Evolutionary conservation across 2,113 vertebrate genomes (phyloP), one percentile per base, ranked within the genome.

Genomic region (Furnarius figulus): DNA sequence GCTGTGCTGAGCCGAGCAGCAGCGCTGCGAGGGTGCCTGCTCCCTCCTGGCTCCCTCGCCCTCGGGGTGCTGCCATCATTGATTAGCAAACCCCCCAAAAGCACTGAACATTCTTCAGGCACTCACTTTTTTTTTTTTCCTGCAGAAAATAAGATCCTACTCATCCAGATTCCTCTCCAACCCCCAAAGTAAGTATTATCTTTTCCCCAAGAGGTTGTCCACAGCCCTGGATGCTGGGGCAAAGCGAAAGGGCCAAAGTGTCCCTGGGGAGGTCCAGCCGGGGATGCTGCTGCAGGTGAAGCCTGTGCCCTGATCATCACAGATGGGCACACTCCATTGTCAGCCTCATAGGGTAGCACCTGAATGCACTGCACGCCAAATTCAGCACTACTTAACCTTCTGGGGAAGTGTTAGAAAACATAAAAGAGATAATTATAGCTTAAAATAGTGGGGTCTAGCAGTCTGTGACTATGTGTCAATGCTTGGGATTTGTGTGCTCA

Each of bases 11-110:
- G 50, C 56, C 2, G 8, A 47, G 81, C 11, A 0, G 35, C 23
- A 1, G 18, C 24, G 65, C 84, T 20, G 59, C 0, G 5, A 55
- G 80, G 37, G 59, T 74, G 33, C 58, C 59, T 61, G 80, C 72
- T 80, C 67, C 79, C 50, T 81, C 63, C 89, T 33, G 72, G 22
- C 55, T 90, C n/a, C 63, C 63, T 87, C 0, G 4, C 82, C 85
- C 90, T 91, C 7, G 14, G 92, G 95, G 85, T 93, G 78, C 92
- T 93, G 95, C 88, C 92, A 94, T 46, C 66, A 65, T 23, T 5
- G 11, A 91, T 87, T 68, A 96, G 37, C 71, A 93, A 87, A 31
- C 39, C 52, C 77, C 93, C 7, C 33, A 47, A 85, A 67, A 89
- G 55, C 62, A 37, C 2, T 0, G 49, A 87, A 61, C 9, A 4